Evolutionary conservation across 2,113 vertebrate genomes (phyloP).

Genomic region (Dipodomys stephensi): DNA sequence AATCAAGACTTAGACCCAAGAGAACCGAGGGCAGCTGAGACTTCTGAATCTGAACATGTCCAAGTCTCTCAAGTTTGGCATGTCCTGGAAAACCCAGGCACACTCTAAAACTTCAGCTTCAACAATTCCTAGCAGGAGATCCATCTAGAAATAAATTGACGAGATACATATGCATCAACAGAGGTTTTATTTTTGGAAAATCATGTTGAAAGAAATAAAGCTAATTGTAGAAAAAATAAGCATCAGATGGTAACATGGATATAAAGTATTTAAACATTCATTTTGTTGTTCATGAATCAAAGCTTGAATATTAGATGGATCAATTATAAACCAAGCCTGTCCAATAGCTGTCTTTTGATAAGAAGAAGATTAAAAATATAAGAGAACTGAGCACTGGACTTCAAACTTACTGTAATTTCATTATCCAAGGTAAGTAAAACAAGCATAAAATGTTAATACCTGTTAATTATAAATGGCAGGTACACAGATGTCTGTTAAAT

Average conservation of each 20-base stretch:
- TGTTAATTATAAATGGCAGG: slow-evolving; percentile 38
- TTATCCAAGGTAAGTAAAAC: not conserved
- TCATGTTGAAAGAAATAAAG: not conserved
- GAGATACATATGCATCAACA: not conserved
- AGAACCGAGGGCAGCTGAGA: not conserved
- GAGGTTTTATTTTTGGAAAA: not conserved
- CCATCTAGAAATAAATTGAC: not conserved
- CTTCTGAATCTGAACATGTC: not conserved
- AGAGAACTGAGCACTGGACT: not conserved
- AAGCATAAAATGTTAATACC: slow-evolving; percentile 43
- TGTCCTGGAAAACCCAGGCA: not conserved
- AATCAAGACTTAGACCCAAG: not conserved
- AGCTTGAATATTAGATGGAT: not conserved
- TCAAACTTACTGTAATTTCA: not conserved
- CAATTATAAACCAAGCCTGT: not conserved
- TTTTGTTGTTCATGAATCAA: not conserved
- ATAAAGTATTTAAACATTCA: slow-evolving; percentile 13
- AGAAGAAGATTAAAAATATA: not conserved
- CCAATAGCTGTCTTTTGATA: not conserved
- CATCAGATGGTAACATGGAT: not conserved
- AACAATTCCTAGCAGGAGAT: not conserved
- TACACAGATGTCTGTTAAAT: slow-evolving; percentile 49
- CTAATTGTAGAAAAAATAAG: slow-evolving; percentile 16
- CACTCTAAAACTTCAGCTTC: not conserved
- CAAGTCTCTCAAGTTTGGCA: too few species aligned